Evolutionary conservation across 1,140 invertebrate species (phyloP).

Genomic region (Drosophila kanapiae): DNA sequence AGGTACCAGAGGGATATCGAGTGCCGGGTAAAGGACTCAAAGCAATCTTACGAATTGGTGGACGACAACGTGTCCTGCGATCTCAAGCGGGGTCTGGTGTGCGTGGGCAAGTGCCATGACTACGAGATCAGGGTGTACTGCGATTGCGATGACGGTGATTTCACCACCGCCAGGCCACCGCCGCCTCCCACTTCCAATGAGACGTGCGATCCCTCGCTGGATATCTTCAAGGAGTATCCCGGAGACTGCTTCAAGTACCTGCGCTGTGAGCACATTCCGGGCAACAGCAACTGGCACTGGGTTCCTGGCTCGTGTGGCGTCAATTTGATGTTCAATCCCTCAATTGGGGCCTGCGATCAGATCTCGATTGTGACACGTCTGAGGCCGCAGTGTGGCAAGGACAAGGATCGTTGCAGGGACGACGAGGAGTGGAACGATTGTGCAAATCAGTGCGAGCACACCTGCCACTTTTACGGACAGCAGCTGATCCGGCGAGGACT

Average conservation of each 20-base stretch:
- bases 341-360: conserved; percentile 88
- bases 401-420: conserved; percentile 77
- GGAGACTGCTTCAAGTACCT: conserved; percentile 88
- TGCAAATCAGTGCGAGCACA: conserved; percentile 87
- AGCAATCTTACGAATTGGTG: conserved; percentile 88
- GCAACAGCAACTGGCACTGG: conserved; percentile 16
- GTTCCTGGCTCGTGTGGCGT: conserved; percentile 85
- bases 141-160: conserved; percentile 86
- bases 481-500: conserved; percentile 61
- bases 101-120: conserved; percentile 87
- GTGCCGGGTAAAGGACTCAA: conserved; percentile 89
- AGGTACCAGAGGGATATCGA: conserved; percentile 87
- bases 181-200: conserved; percentile 35
- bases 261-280: conserved; percentile 86
- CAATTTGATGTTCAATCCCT: conserved; percentile 88
- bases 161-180: conserved; percentile 4
- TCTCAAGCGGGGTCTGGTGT: conserved; percentile 90
- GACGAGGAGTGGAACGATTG: conserved; percentile 87
- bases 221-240: conserved; percentile 85
- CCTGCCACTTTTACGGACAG: conserved; percentile 87
- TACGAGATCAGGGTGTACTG: conserved; percentile 91
- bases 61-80: conserved; percentile 91
- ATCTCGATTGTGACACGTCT: conserved; percentile 86
- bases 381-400: conserved; percentile 41
- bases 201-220: conserved; percentile 9